Evolutionary conservation across 2,888 invertebrate species (phyloP).

Genomic region (Plagodis dolabraria): DNA sequence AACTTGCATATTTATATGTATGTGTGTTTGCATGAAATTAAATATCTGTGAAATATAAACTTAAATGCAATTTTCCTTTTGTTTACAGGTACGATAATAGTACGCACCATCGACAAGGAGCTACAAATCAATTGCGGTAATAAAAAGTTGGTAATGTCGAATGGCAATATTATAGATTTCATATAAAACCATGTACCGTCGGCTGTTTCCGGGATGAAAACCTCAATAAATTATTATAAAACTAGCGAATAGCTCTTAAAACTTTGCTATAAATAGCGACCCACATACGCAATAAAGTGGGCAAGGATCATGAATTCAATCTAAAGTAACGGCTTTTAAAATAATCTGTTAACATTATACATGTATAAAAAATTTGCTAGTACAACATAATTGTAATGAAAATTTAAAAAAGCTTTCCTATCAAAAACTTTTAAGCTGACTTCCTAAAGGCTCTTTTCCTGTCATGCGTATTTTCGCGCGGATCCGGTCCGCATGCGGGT

Average conservation of each 20-base stretch:
- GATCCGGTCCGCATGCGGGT: too few species aligned
- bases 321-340: background rate
- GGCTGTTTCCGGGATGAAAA: constrained; percentile 27
- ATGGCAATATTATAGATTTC: constrained; percentile 30
- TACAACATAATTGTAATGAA: too few species aligned
- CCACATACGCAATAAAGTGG: constrained; percentile 10
- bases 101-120: background rate
- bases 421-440: too few species aligned
- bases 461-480: too few species aligned
- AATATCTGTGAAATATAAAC: background rate
- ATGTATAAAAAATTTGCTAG: too few species aligned
- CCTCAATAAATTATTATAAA: constrained; percentile 32
- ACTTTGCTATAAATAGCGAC: constrained; percentile 24
- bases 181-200: constrained; percentile 25
- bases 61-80: constrained; percentile 14
- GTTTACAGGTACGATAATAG: constrained; percentile 32
- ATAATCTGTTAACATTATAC: too few species aligned
- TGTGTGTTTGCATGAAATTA: too few species aligned
- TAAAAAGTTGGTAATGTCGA: constrained; percentile 21
- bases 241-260: constrained; percentile 26
- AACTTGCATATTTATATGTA: too few species aligned
- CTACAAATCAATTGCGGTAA: constrained; percentile 19
- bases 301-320: background rate
- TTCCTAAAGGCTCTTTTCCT: too few species aligned
- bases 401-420: too few species aligned